These are phyloP conservation scores for Ferrisia virgata DNA, from an alignment of 2,888 invertebrate species.

Conservation along the genomic window DNA sequence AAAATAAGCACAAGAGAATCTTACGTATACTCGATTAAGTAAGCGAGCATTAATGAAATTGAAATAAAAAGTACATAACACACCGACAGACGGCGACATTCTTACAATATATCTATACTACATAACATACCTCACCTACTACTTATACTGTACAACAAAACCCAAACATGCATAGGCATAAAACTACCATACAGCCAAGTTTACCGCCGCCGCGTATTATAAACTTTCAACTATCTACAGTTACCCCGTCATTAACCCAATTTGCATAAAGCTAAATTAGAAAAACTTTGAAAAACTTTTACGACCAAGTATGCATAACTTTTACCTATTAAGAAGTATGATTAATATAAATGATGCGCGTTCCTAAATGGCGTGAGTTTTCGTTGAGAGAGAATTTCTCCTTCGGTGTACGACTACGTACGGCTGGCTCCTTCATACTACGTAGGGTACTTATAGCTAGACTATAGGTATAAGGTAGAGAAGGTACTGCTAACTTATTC, in stretches of 20 bases:
- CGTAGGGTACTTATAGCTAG: not conserved
- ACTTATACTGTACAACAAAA: not conserved
- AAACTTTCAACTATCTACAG: constrained; percentile 31
- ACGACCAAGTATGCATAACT: constrained; percentile 17
- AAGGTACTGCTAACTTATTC: no score
- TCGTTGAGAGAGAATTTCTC: not conserved
- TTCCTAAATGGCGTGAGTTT: constrained; percentile 21
- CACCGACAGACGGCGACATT: no score
- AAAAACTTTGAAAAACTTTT: constrained; percentile 42
- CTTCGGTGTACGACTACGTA: not conserved
- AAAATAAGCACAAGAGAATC: no score
- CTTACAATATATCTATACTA: not conserved
- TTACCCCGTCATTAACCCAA: constrained; percentile 39
- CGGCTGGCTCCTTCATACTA: no score
- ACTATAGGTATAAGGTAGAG: no score
- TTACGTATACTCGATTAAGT: not conserved
- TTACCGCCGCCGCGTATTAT: not conserved
- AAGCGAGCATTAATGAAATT: not conserved
- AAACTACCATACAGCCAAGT: not conserved
- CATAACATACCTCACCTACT: no score
- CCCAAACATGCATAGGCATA: not conserved
- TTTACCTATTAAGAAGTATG: constrained; percentile 45
- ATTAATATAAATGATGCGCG: constrained; percentile 40
- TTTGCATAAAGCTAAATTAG: constrained; percentile 43
- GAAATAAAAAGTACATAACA: not conserved